Percentiles rank a stretch among this genome's conserved stretches.
phyloP scores from a whole-genome alignment of 2,888 invertebrate species.

The Hetaerina titia region DNA sequence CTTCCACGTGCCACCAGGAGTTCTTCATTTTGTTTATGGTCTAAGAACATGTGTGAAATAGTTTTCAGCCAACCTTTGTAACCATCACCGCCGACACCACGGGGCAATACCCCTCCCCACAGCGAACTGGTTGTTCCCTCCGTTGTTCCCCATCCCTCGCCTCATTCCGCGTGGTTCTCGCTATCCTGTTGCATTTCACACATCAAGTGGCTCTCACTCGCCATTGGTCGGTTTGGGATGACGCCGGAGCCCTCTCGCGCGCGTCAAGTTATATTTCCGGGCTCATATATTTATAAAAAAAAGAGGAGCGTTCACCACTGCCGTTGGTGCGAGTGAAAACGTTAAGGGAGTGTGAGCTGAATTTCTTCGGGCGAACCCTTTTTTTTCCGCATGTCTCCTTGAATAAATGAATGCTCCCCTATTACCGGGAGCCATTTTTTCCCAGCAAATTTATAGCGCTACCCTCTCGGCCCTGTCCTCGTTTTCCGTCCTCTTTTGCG shows the following conservation, averaged over 20 bases:
- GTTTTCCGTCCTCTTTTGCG: too few species aligned
- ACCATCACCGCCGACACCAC: background rate
- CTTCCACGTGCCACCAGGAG: too few species aligned
- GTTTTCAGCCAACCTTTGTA: too few species aligned
- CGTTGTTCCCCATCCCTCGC: background rate
- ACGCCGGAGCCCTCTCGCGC: background rate
- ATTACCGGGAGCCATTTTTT: too few species aligned
- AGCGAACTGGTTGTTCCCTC: background rate
- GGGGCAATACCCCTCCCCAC: background rate
- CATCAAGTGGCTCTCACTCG: background rate
- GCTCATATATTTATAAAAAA: background rate
- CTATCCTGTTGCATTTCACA: background rate
- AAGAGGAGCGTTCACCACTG: background rate
- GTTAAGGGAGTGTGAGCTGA: background rate
- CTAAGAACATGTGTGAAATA: too few species aligned
- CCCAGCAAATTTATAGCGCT: too few species aligned
- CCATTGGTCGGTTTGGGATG: background rate
- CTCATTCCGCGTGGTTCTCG: background rate
- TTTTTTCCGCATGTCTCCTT: background rate
- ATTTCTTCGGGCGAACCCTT: background rate
- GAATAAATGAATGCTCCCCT: background rate
- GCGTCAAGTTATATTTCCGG: background rate
- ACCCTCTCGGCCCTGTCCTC: too few species aligned
- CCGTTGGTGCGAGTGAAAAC: background rate
- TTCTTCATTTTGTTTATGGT: too few species aligned